A percentile compares a stretch with the other conserved stretches of the same genome.
phyloP scores from a whole-genome alignment of 2,888 invertebrate genomes.

The Leucophora obtusa region DNA sequence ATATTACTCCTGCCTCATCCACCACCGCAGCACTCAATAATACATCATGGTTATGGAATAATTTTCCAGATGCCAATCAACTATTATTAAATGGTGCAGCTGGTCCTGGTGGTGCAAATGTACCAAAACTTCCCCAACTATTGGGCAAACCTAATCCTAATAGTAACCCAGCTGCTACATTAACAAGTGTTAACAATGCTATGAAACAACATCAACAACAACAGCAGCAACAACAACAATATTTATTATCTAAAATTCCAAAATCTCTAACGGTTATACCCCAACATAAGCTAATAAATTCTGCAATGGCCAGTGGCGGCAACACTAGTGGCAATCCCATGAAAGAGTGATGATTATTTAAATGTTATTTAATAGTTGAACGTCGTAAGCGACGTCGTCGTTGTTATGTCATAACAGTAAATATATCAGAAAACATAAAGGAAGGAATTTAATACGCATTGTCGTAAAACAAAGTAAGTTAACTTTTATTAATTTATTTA shows the following conservation, averaged over 20 bases:
- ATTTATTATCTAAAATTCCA: conserved; percentile 86
- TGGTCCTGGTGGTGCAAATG: conserved; percentile 20
- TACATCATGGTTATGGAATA: conserved; percentile 74
- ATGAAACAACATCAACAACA: conserved; percentile 66
- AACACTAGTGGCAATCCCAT: conserved; percentile 57
- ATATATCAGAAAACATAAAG: conserved; percentile 52
- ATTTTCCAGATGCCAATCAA: conserved; percentile 75
- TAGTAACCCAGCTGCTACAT: conserved; percentile 70
- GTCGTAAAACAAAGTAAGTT: conserved; percentile 59
- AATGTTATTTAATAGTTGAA: conserved; percentile 65
- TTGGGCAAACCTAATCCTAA: conserved; percentile 58
- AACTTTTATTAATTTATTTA: no score
- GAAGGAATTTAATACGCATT: conserved; percentile 47
- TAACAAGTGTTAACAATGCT: conserved; percentile 70
- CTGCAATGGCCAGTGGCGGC: conserved; percentile 41
- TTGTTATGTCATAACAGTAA: conserved; percentile 29
- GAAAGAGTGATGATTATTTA: conserved; percentile 68
- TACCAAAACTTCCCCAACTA: conserved; percentile 65
- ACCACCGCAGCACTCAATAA: conserved; percentile 58
- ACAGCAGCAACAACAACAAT: conserved; percentile 68
- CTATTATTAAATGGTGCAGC: conserved; percentile 72
- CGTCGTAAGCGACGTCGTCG: conserved; percentile 48
- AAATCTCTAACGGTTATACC: conserved; percentile 90
- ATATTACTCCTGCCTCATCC: conserved; percentile 58
- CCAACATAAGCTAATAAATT: conserved; percentile 79